Percentiles rank a stretch among this genome's conserved stretches.
Evolutionary conservation across 2,113 vertebrate genomes (phyloP).

Genomic region (Muntiacus reevesi): DNA sequence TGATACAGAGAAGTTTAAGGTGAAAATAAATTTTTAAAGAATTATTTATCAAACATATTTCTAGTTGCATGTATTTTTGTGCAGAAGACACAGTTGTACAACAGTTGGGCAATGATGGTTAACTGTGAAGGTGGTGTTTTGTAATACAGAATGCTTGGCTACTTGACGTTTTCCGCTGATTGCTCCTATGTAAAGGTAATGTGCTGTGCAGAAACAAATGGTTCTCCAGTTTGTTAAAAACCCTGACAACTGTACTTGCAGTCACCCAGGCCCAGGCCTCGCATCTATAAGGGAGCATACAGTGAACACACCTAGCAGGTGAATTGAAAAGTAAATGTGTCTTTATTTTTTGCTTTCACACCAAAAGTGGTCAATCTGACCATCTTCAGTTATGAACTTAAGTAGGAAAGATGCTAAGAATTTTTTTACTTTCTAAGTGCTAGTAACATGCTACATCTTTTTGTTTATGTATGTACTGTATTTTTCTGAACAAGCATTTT

Average conservation of each 20-base stretch:
- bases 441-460: slow-evolving; percentile 72
- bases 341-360: slow-evolving; percentile 73
- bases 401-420: slow-evolving; percentile 73
- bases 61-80: slow-evolving; percentile 95
- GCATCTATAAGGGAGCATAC: slow-evolving; percentile 81
- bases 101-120: slow-evolving; percentile 92
- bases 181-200: too few species aligned
- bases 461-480: slow-evolving; percentile 81
- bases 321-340: slow-evolving; percentile 71
- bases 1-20: slow-evolving; percentile 73
- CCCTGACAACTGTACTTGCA: slow-evolving; percentile 81
- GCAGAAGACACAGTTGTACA: slow-evolving; percentile 94
- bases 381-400: slow-evolving; percentile 75
- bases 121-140: slow-evolving; percentile 95
- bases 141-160: slow-evolving; percentile 91
- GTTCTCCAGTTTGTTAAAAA: slow-evolving; percentile 85
- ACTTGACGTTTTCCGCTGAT: slow-evolving; percentile 88
- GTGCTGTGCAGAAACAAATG: too few species aligned
- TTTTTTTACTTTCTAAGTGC: slow-evolving; percentile 81
- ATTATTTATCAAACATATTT: slow-evolving; percentile 86
- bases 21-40: slow-evolving; percentile 74
- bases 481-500: slow-evolving; percentile 84
- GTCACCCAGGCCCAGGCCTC: slow-evolving; percentile 79
- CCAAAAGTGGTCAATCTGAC: slow-evolving; percentile 77
- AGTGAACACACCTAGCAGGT: slow-evolving; percentile 82